Conservation (phyloP, 2,888 invertebrate species). For the Andricus quercusramuli region DNA sequence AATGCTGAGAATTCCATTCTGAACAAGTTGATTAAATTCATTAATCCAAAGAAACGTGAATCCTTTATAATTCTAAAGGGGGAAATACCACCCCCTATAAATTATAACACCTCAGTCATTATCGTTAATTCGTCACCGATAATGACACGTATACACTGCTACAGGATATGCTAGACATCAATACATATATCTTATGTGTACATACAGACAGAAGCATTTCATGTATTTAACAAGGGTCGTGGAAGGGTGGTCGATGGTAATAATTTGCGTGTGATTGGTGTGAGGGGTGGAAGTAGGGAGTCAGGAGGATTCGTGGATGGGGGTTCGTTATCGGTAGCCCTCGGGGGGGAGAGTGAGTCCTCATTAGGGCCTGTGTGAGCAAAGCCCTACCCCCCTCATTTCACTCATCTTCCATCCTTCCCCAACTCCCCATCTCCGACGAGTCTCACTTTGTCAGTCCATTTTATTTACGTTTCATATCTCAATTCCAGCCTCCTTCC, state of each 20-base stretch:
- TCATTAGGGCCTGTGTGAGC: slow-evolving; percentile 70
- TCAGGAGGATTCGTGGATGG: slow-evolving; percentile 56
- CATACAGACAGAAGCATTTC: slow-evolving; percentile 50
- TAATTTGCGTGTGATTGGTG: slow-evolving; percentile 66
- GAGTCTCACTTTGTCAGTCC: slow-evolving; percentile 58
- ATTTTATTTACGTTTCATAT: slow-evolving; percentile 53
- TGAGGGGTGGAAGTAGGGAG: slow-evolving; percentile 48
- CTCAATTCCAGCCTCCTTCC: neutral
- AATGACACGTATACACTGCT: neutral
- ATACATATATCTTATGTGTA: slow-evolving; percentile 44
- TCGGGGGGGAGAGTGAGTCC: slow-evolving; percentile 68
- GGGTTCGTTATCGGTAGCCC: slow-evolving; percentile 71
- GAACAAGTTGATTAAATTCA: neutral
- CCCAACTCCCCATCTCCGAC: slow-evolving; percentile 50
- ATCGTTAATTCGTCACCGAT: neutral
- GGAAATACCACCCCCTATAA: neutral
- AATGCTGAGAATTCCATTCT: no score
- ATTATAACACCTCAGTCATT: neutral
- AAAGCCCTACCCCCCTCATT: slow-evolving; percentile 53
- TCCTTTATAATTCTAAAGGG: neutral
- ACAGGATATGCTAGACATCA: neutral
- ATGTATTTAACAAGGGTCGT: slow-evolving; percentile 51
- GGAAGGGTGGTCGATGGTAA: slow-evolving; percentile 63
- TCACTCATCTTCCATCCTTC: slow-evolving; percentile 44
- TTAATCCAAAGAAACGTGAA: neutral